phyloP scores from a whole-genome alignment of 2,888 invertebrate genomes.

The Acleris literana region DNA sequence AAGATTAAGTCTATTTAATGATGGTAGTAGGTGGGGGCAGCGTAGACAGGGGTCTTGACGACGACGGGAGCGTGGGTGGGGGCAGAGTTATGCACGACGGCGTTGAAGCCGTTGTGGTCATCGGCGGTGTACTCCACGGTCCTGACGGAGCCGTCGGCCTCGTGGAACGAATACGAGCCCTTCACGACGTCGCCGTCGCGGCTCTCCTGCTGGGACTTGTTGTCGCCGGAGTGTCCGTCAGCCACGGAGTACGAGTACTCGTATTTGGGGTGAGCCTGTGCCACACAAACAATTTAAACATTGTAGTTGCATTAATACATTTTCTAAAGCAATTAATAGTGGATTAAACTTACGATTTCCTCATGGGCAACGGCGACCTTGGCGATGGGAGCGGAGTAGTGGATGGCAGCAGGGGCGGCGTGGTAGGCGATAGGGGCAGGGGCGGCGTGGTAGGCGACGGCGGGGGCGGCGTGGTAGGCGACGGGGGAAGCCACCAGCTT shows the following conservation, averaged over 20 bases:
- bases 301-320: too few relatives aligned
- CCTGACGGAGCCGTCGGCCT: slow-evolving; percentile 59
- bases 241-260: slow-evolving; percentile 62
- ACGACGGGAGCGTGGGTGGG: slow-evolving; percentile 43
- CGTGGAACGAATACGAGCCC: slow-evolving; percentile 55
- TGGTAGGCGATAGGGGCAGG: slow-evolving; percentile 28
- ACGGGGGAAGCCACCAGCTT: slow-evolving; percentile 41
- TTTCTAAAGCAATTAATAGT: too few relatives aligned
- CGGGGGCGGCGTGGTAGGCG: slow-evolving; percentile 41
- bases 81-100: slow-evolving; percentile 25
- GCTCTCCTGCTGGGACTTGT: slow-evolving; percentile 57
- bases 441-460: slow-evolving; percentile 21
- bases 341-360: slow-evolving; percentile 26
- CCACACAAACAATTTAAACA: not conserved
- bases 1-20: slow-evolving; percentile 7
- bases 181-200: slow-evolving; percentile 60
- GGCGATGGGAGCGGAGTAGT: slow-evolving; percentile 46
- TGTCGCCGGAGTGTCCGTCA: slow-evolving; percentile 65
- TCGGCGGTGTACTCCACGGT: slow-evolving; percentile 60
- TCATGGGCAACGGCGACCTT: slow-evolving; percentile 36
- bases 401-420: slow-evolving; percentile 38
- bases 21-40: slow-evolving; percentile 32
- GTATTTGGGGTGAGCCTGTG: slow-evolving; percentile 42
- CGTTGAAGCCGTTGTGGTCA: slow-evolving; percentile 51
- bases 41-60: slow-evolving; percentile 38